phyloP scores from a whole-genome alignment of 2,888 invertebrate species.

The Zonitis immaculata region DNA sequence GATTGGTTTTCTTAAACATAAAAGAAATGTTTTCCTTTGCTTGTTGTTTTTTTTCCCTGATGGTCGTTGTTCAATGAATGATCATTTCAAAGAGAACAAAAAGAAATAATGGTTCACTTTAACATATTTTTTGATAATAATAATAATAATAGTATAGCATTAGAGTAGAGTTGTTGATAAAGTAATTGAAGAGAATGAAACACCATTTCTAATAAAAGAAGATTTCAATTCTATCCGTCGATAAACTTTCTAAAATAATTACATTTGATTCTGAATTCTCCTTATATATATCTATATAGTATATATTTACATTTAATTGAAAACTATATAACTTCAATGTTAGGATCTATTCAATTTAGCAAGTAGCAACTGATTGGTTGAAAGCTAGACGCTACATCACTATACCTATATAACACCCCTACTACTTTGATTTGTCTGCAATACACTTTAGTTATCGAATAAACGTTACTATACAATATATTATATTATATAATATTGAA shows the following conservation, averaged over 20 bases:
- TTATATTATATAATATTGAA: conserved; percentile 22
- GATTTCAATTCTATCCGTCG: neutral
- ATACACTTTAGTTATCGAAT: too few relatives aligned
- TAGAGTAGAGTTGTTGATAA: neutral
- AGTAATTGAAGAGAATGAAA: neutral
- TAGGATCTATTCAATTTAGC: too few relatives aligned
- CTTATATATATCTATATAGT: neutral
- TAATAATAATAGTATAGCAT: neutral
- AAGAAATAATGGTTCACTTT: neutral
- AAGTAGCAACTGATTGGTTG: too few relatives aligned
- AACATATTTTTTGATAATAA: neutral
- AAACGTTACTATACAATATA: too few relatives aligned
- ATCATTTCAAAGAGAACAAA: neutral
- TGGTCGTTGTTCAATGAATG: neutral
- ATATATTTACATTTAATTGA: too few relatives aligned
- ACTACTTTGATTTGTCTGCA: too few relatives aligned
- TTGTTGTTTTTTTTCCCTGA: neutral
- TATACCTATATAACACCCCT: too few relatives aligned
- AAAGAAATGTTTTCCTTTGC: neutral
- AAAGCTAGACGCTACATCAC: too few relatives aligned
- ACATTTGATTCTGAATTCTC: neutral
- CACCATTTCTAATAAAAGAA: neutral
- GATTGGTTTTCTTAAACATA: neutral
- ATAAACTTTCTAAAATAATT: too few relatives aligned
- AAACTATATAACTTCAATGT: too few relatives aligned